Evolutionary conservation across 2,888 invertebrate species (phyloP), one percentile per base, ranked within the genome.

Genomic region (Drosophila barbarae): DNA sequence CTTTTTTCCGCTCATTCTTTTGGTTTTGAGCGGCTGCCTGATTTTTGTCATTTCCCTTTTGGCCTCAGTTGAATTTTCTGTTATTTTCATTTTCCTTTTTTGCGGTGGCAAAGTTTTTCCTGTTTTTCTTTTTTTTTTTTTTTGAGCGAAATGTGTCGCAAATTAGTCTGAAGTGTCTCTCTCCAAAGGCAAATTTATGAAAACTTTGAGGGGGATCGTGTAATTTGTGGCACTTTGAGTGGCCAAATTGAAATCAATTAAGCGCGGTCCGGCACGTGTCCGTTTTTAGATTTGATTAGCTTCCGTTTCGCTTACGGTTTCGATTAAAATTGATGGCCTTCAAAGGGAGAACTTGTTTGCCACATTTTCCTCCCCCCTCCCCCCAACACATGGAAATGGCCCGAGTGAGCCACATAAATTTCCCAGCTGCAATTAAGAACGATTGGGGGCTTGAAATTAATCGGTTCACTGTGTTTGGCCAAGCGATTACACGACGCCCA

Each of bases 121-220:
- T 30, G 32, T 36, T 54, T 58, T 35, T 21, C 7, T 46, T 35
- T 10, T 28, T 36, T 67, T 54, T 54, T 18, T 18, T 39, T 12
- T 74, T 61, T 56, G 49, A 73, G 58, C 63, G 44, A 72, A 74
- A 74, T 74, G 79, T 76, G 82, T 76, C 50, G 71, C 76, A 82
- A 79, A 79, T 82, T 79, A 82, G 82, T 77, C 77, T 59, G 65
- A 76, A 79, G 76, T 82, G 75, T 75, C 77, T 75, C 77, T 73
- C 70, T 69, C 77, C 73, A 61, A 70, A 75, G 52, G 51, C 58
- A 79, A 79, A 79, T 82, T 79, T 75, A 77, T 77, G 73, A 70
- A 78, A 76, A 54, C 53, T 50, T 60, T 39, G 34, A 8, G 18
- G 51, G 39, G 28, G 47, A 69, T 41, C 72, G 54, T 77, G 65